phyloP scores from a whole-genome alignment of 2,888 invertebrate species.

The Drosophila longiperda region DNA sequence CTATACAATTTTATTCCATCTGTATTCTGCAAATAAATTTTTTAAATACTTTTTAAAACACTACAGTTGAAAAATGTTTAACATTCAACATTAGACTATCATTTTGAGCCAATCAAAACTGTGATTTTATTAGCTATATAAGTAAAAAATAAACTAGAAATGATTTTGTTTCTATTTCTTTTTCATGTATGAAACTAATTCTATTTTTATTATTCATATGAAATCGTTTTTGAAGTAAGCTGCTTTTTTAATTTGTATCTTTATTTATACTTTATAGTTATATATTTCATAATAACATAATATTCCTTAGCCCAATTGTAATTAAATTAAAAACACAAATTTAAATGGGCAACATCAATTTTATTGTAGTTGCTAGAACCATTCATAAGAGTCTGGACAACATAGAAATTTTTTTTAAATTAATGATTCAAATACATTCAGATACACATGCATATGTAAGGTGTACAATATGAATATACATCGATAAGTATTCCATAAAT shows the following conservation, averaged over 20 bases:
- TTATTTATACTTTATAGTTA: not conserved
- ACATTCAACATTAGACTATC: not conserved
- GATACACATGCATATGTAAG: constrained; percentile 16
- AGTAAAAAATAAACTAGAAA: not conserved
- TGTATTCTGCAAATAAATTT: not conserved
- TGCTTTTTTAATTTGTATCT: not conserved
- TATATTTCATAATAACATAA: not conserved
- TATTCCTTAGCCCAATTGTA: not conserved
- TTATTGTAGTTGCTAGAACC: constrained; percentile 32
- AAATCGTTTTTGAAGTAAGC: not conserved
- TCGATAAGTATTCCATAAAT: constrained; percentile 4
- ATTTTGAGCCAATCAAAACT: not conserved
- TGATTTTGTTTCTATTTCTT: not conserved
- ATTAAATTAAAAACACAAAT: not conserved
- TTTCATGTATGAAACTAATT: not conserved
- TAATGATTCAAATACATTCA: constrained; percentile 5
- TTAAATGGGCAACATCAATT: constrained; percentile 33
- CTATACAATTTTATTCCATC: not conserved
- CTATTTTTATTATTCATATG: not conserved
- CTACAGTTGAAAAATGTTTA: not conserved
- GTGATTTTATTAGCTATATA: not conserved
- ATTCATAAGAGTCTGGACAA: constrained; percentile 28
- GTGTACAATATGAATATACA: constrained; percentile 5
- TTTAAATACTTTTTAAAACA: not conserved
- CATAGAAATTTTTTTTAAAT: constrained; percentile 11